Evolutionary conservation across 2,797 vertebrate genomes (phyloP), one percentile per base, ranked within the genome.

Genomic region (Avahi laniger): DNA sequence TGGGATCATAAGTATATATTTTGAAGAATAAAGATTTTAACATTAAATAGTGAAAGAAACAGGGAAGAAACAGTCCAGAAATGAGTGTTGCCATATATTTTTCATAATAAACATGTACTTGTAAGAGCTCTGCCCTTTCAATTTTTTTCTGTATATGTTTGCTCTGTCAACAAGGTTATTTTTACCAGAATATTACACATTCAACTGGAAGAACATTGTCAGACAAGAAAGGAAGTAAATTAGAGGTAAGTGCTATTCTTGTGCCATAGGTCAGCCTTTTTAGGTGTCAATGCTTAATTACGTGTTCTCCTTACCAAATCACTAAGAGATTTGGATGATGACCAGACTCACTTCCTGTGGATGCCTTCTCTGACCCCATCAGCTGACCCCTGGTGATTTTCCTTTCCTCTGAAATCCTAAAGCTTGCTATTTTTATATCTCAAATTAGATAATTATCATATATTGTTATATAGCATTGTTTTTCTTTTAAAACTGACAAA

Each of bases 271-370:
- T 83, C 75, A 84, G 73, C 41, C 46, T 76, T 95, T 70, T 70
- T 61, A 93, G 92, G 78, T 97, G 91, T 83, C 73, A 61, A 38
- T 33, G 52, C 90, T 89, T 97, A 89, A 97, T 97, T 93, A 83
- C 61, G 67, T 67, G 72, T 89, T 94, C 82, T 92, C 0, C 0
- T 38, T 43, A 14, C 46, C 52, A 48, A n/a, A n/a, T n/a, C 46
- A 86, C 50, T 67, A 52, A 81, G 67, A 63, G 20, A 33, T 52
- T 86, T 93, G 81, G 85, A 38, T 72, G 11, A 75, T 82, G 46
- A 88, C 69, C 84, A 96, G 61, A 87, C 0, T 59, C 57, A 43
- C 89, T 46, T 92, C 35, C 48, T 46, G 22, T n/a, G 10, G 52
- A 35, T 88, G 26, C 15, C 10, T 85, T 89, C 15, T 84, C 43